Evolutionary conservation across 2,113 vertebrate genomes (phyloP).

Genomic region (Nesogale talazaci): DNA sequence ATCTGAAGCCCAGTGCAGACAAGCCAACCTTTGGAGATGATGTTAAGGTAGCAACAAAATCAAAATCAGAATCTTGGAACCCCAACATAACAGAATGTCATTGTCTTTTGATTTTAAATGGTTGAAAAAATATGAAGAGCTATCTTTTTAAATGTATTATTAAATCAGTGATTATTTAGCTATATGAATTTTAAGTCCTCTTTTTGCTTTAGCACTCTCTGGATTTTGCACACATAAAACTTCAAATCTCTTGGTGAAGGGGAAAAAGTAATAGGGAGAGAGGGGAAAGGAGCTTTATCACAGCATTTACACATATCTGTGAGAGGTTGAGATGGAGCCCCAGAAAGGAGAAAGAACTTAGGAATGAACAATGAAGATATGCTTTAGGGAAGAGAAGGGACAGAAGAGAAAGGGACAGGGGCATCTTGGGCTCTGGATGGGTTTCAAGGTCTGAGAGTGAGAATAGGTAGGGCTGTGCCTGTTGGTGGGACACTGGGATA

Average conservation of each 20-base stretch:
- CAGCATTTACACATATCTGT: neutral
- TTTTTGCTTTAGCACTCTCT: neutral
- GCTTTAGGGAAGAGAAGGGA: no score
- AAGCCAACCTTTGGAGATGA: neutral
- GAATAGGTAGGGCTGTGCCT: no score
- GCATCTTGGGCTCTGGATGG: no score
- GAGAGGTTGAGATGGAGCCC: no score
- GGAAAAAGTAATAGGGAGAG: no score
- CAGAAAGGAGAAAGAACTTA: no score
- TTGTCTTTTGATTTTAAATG: neutral
- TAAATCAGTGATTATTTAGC: neutral
- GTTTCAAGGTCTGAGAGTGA: no score
- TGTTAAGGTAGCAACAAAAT: neutral
- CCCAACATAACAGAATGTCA: neutral
- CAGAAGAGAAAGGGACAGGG: no score
- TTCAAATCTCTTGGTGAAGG: neutral
- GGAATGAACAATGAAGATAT: no score
- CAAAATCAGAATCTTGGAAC: neutral
- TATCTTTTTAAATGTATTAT: neutral
- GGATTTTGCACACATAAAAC: accelerated
- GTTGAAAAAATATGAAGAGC: neutral
- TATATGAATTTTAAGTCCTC: accelerated
- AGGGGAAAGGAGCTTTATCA: neutral
- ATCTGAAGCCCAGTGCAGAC: neutral
- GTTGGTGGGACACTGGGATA: no score